Conservation (phyloP, 1,140 invertebrate genomes). For the Lanistes nyassanus region DNA sequence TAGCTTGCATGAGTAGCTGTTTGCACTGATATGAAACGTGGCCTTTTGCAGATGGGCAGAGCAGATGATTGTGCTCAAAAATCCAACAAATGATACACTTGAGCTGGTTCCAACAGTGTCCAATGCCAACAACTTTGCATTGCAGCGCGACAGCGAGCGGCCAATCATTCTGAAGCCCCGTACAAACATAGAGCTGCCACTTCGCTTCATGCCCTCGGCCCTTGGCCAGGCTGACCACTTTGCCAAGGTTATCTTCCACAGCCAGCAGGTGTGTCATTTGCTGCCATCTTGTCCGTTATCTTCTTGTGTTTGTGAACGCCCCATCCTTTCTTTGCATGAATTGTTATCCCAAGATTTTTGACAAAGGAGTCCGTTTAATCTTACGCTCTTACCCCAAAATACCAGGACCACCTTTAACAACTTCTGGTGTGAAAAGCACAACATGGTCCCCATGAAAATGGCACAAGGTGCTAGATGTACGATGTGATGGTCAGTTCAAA, state of each 20-base stretch:
- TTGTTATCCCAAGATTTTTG: neutral
- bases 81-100: slow-evolving; percentile 62
- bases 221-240: slow-evolving; percentile 59
- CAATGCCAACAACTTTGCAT: slow-evolving; percentile 64
- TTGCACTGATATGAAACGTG: neutral
- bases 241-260: slow-evolving; percentile 59
- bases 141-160: slow-evolving; percentile 58
- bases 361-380: neutral
- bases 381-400: too few species aligned
- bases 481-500: neutral
- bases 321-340: neutral
- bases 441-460: neutral
- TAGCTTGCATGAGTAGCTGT: neutral
- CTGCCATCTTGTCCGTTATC: neutral
- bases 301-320: neutral
- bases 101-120: slow-evolving; percentile 58
- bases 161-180: slow-evolving; percentile 51
- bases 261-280: slow-evolving; percentile 55
- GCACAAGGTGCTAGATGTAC: neutral
- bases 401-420: too few species aligned
- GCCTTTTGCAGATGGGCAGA: slow-evolving; percentile 56
- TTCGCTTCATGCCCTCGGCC: slow-evolving; percentile 65
- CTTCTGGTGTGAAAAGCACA: too few species aligned
- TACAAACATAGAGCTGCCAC: slow-evolving; percentile 50
- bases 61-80: slow-evolving; percentile 57